Percentiles rank a stretch among this genome's conserved stretches.
These are phyloP conservation scores for Plotosus lineatus DNA, from an alignment of 2,113 vertebrate genomes.

Conservation along the genomic window DNA sequence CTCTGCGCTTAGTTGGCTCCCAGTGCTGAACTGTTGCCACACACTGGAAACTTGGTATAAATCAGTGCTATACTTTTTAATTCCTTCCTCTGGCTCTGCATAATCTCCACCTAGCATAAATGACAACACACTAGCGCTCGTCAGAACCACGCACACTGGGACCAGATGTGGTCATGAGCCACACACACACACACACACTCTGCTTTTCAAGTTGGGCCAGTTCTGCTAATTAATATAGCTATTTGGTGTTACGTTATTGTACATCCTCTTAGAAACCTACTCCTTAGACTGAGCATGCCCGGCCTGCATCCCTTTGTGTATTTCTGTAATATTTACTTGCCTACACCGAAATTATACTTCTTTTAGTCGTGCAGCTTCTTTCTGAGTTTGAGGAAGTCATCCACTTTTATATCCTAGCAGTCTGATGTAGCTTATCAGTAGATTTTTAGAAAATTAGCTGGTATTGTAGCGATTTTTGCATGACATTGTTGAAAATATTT, in stretches of 20 bases:
- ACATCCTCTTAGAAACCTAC: slow-evolving; percentile 33
- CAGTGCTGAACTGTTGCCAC: slow-evolving; percentile 72
- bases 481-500: too few relatives aligned
- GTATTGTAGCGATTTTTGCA: too few relatives aligned
- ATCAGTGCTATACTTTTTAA: slow-evolving; percentile 67
- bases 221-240: slow-evolving; percentile 61
- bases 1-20: slow-evolving; percentile 48
- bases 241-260: slow-evolving; percentile 53
- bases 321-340: too few relatives aligned
- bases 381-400: not conserved
- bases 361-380: not conserved
- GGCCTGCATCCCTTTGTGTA: too few relatives aligned
- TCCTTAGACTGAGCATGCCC: not conserved
- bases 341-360: not conserved
- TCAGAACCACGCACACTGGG: slow-evolving; percentile 33
- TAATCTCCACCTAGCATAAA: slow-evolving; percentile 2
- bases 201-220: too few relatives aligned
- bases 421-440: too few relatives aligned
- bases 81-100: slow-evolving; percentile 48
- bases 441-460: too few relatives aligned
- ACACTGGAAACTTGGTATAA: slow-evolving; percentile 74
- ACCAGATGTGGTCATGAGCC: slow-evolving; percentile 45
- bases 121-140: slow-evolving; percentile 35
- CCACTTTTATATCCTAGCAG: too few relatives aligned
- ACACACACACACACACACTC: slow-evolving; percentile 26